Evolutionary conservation across 2,888 invertebrate species (phyloP).

Genomic region (Nomada goodeniana): DNA sequence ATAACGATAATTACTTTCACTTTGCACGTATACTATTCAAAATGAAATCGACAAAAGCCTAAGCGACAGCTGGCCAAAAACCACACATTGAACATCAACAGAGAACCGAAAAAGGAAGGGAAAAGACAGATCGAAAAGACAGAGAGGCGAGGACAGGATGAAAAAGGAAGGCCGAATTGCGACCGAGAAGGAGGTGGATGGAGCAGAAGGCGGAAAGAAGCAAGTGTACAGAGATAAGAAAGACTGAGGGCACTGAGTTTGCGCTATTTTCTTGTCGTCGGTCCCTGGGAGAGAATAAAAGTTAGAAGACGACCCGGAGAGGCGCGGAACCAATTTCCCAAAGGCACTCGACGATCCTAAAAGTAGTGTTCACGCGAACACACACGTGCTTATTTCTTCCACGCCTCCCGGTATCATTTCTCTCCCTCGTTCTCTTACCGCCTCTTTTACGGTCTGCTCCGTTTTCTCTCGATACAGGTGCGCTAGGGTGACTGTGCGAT

Average conservation of each 20-base stretch:
- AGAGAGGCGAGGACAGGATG: background rate
- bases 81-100: no score
- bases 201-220: constrained; percentile 44
- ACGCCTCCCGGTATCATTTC: background rate
- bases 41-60: no score
- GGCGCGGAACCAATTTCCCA: constrained; percentile 79
- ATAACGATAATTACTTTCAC: no score
- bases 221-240: constrained; percentile 65
- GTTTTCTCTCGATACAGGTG: constrained; percentile 10
- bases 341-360: constrained; percentile 73
- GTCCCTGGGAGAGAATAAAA: constrained; percentile 76
- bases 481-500: background rate
- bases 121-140: background rate
- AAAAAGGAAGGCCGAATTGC: background rate
- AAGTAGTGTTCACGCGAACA: constrained; percentile 68
- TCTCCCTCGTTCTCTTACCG: background rate
- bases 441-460: background rate
- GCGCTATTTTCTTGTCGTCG: constrained; percentile 76
- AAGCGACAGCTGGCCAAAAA: no score
- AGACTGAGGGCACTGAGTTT: constrained; percentile 70
- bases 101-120: background rate
- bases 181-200: constrained; percentile 13
- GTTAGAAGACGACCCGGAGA: constrained; percentile 65
- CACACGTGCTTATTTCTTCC: constrained; percentile 36
- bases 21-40: no score